Percentiles rank a stretch among this genome's conserved stretches.
phyloP scores from a whole-genome alignment of 2,888 invertebrate genomes.

The Hydrotaea cyrtoneurina region DNA sequence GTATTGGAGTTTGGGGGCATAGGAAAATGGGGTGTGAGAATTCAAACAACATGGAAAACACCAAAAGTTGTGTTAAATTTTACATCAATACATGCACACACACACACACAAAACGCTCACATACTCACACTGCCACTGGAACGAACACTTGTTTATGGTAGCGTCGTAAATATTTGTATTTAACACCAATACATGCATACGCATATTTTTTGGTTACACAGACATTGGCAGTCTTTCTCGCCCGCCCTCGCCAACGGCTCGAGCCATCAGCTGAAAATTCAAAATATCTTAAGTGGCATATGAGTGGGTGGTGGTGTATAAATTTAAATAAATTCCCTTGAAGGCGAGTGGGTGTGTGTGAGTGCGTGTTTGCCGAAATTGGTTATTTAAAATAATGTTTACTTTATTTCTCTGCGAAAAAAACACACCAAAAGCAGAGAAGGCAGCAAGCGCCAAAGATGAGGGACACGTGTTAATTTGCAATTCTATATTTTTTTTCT shows the following conservation, averaged over 20 bases:
- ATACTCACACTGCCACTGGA: constrained; percentile 63
- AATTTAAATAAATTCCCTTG: neutral
- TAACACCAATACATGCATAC: constrained; percentile 67
- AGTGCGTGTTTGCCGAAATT: neutral
- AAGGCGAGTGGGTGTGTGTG: neutral
- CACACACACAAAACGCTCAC: constrained; percentile 15
- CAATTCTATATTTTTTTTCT: neutral
- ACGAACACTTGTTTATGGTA: constrained; percentile 75
- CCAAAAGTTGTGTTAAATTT: constrained; percentile 18
- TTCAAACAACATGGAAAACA: constrained; percentile 22
- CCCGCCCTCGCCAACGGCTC: too few species aligned
- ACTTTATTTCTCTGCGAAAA: constrained; percentile 26
- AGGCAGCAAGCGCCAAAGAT: neutral
- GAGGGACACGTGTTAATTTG: constrained; percentile 30
- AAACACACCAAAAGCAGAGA: neutral
- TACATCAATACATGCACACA: neutral
- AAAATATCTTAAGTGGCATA: constrained; percentile 23
- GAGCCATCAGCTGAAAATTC: neutral
- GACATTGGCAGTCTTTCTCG: neutral
- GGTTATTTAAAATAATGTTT: constrained; percentile 22
- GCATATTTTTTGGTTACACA: constrained; percentile 22
- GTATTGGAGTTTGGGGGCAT: neutral
- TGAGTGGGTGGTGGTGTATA: constrained; percentile 2
- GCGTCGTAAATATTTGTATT: constrained; percentile 77
- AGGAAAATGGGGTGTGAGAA: neutral